Conservation (phyloP, 2,113 vertebrate genomes). For the Cyanoderma ruficeps region DNA sequence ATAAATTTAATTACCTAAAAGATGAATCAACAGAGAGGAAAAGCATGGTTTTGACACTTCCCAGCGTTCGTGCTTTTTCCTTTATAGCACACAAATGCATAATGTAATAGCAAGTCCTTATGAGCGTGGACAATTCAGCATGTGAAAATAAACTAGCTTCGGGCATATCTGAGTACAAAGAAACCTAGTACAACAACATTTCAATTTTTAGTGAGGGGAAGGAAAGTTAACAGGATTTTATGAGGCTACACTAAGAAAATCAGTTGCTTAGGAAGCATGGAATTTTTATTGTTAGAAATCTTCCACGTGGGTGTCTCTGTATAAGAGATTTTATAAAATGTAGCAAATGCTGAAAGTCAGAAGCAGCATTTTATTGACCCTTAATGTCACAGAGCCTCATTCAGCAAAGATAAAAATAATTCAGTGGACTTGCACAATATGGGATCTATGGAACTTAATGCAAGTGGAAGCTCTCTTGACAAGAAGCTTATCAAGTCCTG, state of each 20-base stretch:
- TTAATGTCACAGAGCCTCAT: neutral
- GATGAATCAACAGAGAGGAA: neutral
- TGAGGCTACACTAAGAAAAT: neutral
- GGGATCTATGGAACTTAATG: neutral
- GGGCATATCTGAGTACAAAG: slow-evolving; percentile 15
- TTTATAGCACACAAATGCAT: neutral
- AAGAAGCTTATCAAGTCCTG: neutral
- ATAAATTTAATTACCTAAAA: neutral
- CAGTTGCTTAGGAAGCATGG: slow-evolving; percentile 38
- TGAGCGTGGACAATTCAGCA: slow-evolving; percentile 6
- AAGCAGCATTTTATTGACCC: slow-evolving; percentile 5
- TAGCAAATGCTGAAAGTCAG: neutral
- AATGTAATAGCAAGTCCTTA: slow-evolving; percentile 12
- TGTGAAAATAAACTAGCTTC: slow-evolving; percentile 29
- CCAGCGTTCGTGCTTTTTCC: neutral
- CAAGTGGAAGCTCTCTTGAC: neutral
- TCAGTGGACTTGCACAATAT: neutral
- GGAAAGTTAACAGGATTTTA: slow-evolving; percentile 52
- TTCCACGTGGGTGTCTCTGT: neutral
- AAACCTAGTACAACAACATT: neutral
- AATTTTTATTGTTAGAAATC: slow-evolving; percentile 30
- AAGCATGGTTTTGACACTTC: neutral
- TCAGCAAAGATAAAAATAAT: slow-evolving; percentile 3
- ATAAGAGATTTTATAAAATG: neutral
- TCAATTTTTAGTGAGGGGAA: neutral